Percentiles rank a stretch among this genome's conserved stretches.
phyloP scores from a whole-genome alignment of 1,140 invertebrate genomes.

The Belonocnema kinseyi region DNA sequence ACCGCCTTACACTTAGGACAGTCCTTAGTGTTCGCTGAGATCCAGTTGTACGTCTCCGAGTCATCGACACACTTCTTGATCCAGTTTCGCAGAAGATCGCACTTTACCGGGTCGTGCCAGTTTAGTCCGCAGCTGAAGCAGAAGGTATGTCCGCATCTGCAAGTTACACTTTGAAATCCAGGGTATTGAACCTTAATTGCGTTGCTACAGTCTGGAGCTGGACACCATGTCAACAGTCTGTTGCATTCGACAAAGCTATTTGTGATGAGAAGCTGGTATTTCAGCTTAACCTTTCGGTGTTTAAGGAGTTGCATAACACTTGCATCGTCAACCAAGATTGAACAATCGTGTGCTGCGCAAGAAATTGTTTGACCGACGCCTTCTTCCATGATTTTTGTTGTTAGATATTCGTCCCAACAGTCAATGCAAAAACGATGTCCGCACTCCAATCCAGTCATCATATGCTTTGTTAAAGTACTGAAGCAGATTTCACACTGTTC shows the following conservation, averaged over 20 bases:
- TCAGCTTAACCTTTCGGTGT: slow-evolving; percentile 94
- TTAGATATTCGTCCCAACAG: slow-evolving; percentile 98
- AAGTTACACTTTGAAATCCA: slow-evolving; percentile 95
- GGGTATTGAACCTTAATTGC: slow-evolving; percentile 96
- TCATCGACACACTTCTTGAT: slow-evolving; percentile 99
- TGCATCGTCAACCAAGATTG: slow-evolving; percentile 97
- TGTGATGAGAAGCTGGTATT: slow-evolving; percentile 98
- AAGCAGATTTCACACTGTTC: slow-evolving; percentile 97
- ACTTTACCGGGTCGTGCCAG: slow-evolving; percentile 99
- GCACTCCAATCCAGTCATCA: slow-evolving; percentile 97
- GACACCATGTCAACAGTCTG: slow-evolving; percentile 96
- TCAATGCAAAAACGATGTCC: slow-evolving; percentile 96
- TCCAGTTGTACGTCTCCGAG: slow-evolving; percentile 99
- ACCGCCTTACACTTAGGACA: slow-evolving; percentile 99
- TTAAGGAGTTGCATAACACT: slow-evolving; percentile 95
- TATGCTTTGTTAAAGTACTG: slow-evolving; percentile 87
- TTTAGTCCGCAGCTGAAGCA: slow-evolving; percentile 98
- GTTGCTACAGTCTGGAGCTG: slow-evolving; percentile 96
- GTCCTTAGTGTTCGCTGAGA: slow-evolving; percentile 99
- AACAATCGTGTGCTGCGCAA: slow-evolving; percentile 93
- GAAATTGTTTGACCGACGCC: slow-evolving; percentile 97
- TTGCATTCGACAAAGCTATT: slow-evolving; percentile 99
- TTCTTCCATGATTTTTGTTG: slow-evolving; percentile 98
- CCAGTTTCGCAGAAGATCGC: slow-evolving; percentile 95
- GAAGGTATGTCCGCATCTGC: slow-evolving; percentile 95